Percentiles rank a stretch among this genome's conserved stretches.
Conservation (phyloP, 2,888 invertebrate species). For the Neocrepidodera transversa region DNA sequence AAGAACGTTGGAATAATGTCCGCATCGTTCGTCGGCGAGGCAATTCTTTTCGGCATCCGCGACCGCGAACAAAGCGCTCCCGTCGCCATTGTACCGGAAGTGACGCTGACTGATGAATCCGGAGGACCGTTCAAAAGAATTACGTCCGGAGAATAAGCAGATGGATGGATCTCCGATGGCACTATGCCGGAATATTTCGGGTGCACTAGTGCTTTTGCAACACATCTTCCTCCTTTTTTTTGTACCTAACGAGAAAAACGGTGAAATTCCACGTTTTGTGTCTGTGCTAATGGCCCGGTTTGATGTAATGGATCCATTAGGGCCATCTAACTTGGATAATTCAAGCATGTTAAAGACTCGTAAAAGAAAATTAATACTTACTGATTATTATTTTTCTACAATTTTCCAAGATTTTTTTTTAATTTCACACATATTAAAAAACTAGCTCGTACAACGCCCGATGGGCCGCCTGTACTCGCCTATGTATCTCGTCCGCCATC, state of each 20-base stretch:
- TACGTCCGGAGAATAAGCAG: constrained; percentile 57
- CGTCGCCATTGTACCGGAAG: constrained; percentile 59
- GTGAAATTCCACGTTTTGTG: constrained; percentile 55
- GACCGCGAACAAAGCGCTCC: constrained; percentile 54
- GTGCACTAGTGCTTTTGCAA: constrained; percentile 52
- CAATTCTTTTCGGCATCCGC: constrained; percentile 50
- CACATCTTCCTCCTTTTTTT: constrained; percentile 34
- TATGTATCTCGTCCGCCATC: too few relatives aligned
- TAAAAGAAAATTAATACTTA: too few relatives aligned
- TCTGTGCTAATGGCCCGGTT: constrained; percentile 52
- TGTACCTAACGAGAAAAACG: constrained; percentile 46
- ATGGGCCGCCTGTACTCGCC: too few relatives aligned
- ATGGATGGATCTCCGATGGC: constrained; percentile 57
- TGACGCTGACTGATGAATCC: constrained; percentile 61
- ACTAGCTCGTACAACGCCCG: too few relatives aligned
- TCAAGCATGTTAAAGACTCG: too few relatives aligned
- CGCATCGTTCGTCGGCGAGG: constrained; percentile 48
- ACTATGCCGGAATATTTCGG: constrained; percentile 18
- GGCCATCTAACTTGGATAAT: too few relatives aligned
- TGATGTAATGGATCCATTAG: constrained; percentile 39
- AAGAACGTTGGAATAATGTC: constrained; percentile 50
- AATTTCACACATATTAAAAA: too few relatives aligned
- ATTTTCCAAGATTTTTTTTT: too few relatives aligned
- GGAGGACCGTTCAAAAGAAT: constrained; percentile 57
- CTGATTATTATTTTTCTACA: too few relatives aligned